Percentiles rank a stretch among this genome's conserved stretches.
These are phyloP conservation scores for Morone chrysops DNA, from an alignment of 2,113 vertebrate genomes.

Conservation along the genomic window DNA sequence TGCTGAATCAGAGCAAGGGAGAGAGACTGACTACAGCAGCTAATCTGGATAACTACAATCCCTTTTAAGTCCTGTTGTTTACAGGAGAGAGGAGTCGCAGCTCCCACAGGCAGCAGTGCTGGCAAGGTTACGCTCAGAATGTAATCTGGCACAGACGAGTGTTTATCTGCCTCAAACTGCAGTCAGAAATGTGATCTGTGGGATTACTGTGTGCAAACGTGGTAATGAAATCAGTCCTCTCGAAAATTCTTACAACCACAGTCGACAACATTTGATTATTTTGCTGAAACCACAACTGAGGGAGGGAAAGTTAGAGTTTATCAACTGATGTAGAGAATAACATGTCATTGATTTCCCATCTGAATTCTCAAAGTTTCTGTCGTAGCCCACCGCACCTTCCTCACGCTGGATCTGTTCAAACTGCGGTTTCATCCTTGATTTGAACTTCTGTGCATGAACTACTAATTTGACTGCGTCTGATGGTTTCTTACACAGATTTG, in stretches of 20 bases:
- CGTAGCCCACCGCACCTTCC: too few species aligned
- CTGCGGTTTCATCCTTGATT: too few species aligned
- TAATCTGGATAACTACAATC: constrained; percentile 72
- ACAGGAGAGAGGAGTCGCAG: constrained; percentile 51
- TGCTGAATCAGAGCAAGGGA: background rate
- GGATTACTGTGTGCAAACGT: constrained; percentile 49
- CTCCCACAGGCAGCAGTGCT: constrained; percentile 51
- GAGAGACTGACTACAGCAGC: constrained; percentile 18
- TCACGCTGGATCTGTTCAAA: too few species aligned
- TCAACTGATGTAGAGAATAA: background rate
- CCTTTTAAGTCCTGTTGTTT: constrained; percentile 64
- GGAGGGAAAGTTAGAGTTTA: background rate
- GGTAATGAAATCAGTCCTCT: constrained; percentile 2
- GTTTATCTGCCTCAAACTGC: constrained; percentile 63
- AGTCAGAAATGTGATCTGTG: constrained; percentile 46
- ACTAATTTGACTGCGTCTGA: too few species aligned
- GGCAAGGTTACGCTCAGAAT: constrained; percentile 49
- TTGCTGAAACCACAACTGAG: background rate
- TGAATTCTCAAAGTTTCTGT: too few species aligned
- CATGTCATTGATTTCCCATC: background rate
- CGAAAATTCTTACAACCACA: background rate
- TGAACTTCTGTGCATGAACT: too few species aligned
- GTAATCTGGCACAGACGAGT: constrained; percentile 62
- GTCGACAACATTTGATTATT: background rate
- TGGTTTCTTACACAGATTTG: too few species aligned